A percentile compares a stretch with the other conserved stretches of the same genome.
Conservation (phyloP, 2,888 invertebrate genomes). For the Apodemia hepburni region DNA sequence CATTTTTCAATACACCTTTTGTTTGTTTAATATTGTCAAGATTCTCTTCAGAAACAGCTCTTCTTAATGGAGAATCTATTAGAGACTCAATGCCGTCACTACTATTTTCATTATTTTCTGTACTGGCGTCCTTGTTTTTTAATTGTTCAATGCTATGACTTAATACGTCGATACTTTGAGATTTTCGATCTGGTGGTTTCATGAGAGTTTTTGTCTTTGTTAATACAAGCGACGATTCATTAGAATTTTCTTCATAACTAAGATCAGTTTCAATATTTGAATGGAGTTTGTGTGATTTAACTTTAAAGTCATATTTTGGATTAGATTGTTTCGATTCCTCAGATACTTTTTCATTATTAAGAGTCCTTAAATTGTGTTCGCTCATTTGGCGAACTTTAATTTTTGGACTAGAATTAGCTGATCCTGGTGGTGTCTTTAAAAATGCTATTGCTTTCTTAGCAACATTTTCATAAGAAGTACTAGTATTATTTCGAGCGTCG, state of each 20-base stretch:
- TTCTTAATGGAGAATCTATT: conserved; percentile 42
- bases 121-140: not conserved
- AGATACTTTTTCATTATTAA: not conserved
- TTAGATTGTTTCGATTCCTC: not conserved
- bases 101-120: conserved; percentile 38
- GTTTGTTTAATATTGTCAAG: conserved; percentile 49
- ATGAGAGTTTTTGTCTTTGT: not conserved
- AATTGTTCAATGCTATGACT: conserved; percentile 23
- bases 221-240: not conserved
- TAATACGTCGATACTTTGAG: conserved; percentile 26
- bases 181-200: not conserved
- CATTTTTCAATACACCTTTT: conserved; percentile 81
- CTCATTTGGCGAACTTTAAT: conserved; percentile 10
- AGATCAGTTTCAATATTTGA: not conserved
- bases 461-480: conserved; percentile 46
- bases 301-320: not conserved
- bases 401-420: conserved; percentile 46
- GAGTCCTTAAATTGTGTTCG: conserved; percentile 19
- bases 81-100: conserved; percentile 51
- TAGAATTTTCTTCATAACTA: conserved; percentile 12
- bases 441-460: conserved; percentile 52
- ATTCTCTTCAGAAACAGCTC: conserved; percentile 47
- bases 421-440: conserved; percentile 57
- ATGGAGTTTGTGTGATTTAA: not conserved
- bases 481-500: conserved; percentile 44